Conservation (phyloP, 2,888 invertebrate species). For the Lissonota sp. region DNA sequence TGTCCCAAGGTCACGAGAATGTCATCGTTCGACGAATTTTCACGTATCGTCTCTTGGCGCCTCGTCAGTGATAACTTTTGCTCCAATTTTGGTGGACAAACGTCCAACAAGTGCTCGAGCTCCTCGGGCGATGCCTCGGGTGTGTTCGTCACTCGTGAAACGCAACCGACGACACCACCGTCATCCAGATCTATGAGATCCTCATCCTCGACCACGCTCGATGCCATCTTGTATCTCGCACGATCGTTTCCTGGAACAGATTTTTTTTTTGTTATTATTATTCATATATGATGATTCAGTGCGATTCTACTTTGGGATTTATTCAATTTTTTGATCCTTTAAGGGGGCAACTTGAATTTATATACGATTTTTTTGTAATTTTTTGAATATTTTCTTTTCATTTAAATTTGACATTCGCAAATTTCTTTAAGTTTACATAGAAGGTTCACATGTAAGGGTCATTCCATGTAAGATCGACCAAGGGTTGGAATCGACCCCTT, state of each 20-base stretch:
- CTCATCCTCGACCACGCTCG: conserved; percentile 73
- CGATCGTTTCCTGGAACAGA: conserved; percentile 56
- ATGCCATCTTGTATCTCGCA: conserved; percentile 72
- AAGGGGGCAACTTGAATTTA: no score
- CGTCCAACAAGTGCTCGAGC: conserved; percentile 81
- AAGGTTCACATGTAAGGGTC: no score
- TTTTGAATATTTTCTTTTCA: no score
- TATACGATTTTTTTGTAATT: no score
- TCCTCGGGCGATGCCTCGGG: conserved; percentile 77
- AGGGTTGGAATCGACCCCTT: no score
- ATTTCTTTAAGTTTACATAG: no score
- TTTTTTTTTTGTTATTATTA: conserved; percentile 3
- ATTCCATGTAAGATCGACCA: no score
- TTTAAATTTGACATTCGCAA: no score
- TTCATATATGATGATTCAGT: not conserved
- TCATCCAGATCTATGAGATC: conserved; percentile 80
- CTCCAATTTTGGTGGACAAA: conserved; percentile 80
- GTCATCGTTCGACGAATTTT: conserved; percentile 69
- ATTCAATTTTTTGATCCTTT: not conserved
- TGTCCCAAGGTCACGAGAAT: conserved; percentile 81
- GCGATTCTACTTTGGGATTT: not conserved
- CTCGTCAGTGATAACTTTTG: conserved; percentile 79
- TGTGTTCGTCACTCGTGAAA: conserved; percentile 64
- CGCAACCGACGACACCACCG: conserved; percentile 68
- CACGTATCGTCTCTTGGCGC: conserved; percentile 72